phyloP scores from a whole-genome alignment of 2,888 invertebrate genomes.

The Rhaphigaster nebulosa region DNA sequence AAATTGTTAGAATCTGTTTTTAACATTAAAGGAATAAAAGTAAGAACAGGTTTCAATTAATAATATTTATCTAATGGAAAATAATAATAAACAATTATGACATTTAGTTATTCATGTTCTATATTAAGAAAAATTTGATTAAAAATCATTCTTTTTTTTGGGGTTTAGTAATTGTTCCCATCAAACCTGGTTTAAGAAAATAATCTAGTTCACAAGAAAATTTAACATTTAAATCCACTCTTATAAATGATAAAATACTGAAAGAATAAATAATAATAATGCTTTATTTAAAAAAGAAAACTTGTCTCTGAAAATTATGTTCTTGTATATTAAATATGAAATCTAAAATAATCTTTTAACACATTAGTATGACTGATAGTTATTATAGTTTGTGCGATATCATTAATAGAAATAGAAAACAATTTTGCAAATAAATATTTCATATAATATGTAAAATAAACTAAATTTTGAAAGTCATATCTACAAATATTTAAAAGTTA shows the following conservation, averaged over 20 bases:
- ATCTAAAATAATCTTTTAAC: not conserved
- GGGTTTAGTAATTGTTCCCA: not conserved
- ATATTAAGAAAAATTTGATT: not conserved
- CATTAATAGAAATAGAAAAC: not conserved
- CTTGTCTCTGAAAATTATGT: not conserved
- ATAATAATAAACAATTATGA: not conserved
- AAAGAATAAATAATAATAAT: not conserved
- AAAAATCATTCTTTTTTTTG: not conserved
- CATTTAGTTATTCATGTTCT: not conserved
- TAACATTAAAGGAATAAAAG: not conserved
- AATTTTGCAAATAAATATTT: not conserved
- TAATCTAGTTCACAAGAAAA: not conserved
- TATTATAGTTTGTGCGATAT: not conserved
- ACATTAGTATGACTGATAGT: not conserved
- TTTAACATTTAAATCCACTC: not conserved
- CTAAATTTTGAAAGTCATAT: not conserved
- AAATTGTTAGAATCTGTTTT: not conserved
- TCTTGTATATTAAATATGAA: not conserved
- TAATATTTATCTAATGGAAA: not conserved
- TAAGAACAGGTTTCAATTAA: not conserved
- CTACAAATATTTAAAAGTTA: not conserved
- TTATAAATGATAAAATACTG: conserved; percentile 1
- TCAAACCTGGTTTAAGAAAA: not conserved
- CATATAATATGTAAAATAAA: not conserved
- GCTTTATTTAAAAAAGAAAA: not conserved